These are phyloP conservation scores for Hapalemur alaotrensis DNA, from an alignment of 2,797 vertebrate species.

Conservation along the genomic window DNA sequence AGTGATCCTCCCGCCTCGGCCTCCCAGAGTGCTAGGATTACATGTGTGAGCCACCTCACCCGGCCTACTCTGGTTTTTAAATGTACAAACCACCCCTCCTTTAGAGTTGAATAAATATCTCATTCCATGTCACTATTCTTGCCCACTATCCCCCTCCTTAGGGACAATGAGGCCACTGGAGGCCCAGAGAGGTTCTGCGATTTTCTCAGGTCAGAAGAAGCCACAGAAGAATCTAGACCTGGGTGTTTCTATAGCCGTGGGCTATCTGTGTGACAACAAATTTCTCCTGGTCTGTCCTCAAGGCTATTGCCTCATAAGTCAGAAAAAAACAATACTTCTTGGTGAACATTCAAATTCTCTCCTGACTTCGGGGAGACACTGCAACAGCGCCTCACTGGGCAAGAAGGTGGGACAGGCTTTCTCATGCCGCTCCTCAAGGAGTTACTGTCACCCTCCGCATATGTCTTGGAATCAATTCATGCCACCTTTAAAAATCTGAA, in stretches of 20 bases:
- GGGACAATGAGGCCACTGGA: neutral
- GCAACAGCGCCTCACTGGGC: fast-evolving
- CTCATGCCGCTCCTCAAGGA: neutral
- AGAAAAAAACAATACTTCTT: neutral
- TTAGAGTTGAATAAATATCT: neutral
- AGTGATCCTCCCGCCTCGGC: too few relatives aligned
- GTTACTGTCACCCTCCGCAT: neutral
- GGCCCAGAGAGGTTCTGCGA: neutral
- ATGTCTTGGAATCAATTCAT: neutral
- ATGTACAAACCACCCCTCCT: neutral
- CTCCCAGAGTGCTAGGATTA: too few relatives aligned
- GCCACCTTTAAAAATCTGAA: neutral
- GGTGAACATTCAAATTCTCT: neutral
- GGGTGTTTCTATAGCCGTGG: neutral
- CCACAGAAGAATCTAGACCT: neutral
- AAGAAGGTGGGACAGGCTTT: neutral
- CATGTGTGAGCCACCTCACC: too few relatives aligned
- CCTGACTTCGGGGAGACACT: neutral
- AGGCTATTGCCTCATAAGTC: neutral
- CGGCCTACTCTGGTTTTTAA: neutral
- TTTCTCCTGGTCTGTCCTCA: neutral
- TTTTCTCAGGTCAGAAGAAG: neutral
- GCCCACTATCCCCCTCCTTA: neutral
- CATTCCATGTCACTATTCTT: neutral
- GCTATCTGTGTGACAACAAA: neutral